These are phyloP conservation scores for Limosa lapponica DNA, from an alignment of 2,797 vertebrate genomes.

Conservation along the genomic window DNA sequence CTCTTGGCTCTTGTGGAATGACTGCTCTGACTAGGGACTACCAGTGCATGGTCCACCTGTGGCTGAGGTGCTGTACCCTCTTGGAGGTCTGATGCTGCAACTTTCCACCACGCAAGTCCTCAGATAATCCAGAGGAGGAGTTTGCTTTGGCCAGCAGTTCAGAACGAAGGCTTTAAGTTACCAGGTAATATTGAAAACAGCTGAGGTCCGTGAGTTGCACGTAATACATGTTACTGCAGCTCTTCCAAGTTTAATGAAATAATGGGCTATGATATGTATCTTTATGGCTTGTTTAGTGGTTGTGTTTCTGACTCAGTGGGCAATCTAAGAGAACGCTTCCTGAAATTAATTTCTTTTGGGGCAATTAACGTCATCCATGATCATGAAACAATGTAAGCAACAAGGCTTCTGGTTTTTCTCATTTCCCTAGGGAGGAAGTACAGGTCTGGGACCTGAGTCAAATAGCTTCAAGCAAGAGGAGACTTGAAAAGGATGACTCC, in stretches of 20 bases:
- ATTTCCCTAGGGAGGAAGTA: neutral
- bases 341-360: constrained; percentile 27
- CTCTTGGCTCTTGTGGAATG: neutral
- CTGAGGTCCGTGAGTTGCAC: neutral
- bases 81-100: neutral
- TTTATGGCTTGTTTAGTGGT: constrained; percentile 19
- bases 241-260: neutral
- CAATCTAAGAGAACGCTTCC: neutral
- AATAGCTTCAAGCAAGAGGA: constrained; percentile 14
- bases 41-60: no score
- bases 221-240: neutral
- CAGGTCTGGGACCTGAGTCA: neutral
- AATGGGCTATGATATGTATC: neutral
- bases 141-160: neutral
- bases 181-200: neutral
- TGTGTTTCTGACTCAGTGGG: neutral
- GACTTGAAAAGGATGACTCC: constrained; percentile 5
- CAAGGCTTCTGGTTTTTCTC: constrained; percentile 10
- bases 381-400: neutral
- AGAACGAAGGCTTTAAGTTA: neutral
- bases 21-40: neutral
- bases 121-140: neutral
- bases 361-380: constrained; percentile 8
- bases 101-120: neutral
- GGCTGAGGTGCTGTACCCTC: neutral